These are phyloP conservation scores for Drosophila fuyamai DNA, from an alignment of 1,140 invertebrate genomes.

Conservation along the genomic window DNA sequence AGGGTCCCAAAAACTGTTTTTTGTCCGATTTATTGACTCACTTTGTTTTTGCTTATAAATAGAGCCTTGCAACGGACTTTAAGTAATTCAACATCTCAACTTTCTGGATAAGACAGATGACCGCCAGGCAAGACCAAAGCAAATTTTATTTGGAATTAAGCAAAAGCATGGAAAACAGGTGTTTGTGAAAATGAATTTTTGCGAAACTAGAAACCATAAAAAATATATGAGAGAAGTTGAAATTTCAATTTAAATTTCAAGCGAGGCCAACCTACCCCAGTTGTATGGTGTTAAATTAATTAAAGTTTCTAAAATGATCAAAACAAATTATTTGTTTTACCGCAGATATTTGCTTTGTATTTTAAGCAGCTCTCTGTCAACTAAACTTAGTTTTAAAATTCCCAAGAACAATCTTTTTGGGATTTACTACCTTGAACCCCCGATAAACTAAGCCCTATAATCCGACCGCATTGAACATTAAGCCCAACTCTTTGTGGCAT, in stretches of 20 bases:
- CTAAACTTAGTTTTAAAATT: neutral
- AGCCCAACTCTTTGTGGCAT: neutral
- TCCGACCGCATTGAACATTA: constrained; percentile 9
- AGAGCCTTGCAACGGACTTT: neutral
- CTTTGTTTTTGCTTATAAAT: neutral
- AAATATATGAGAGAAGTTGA: too few species aligned
- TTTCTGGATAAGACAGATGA: neutral
- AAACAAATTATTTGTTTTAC: too few species aligned
- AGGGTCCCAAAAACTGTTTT: neutral
- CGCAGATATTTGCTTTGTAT: too few species aligned
- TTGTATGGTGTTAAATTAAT: too few species aligned
- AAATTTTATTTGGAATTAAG: neutral
- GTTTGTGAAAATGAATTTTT: too few species aligned
- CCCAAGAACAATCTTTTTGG: neutral
- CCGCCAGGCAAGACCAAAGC: too few species aligned
- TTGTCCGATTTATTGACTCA: neutral
- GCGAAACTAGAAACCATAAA: too few species aligned
- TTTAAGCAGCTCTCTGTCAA: too few species aligned
- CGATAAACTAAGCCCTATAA: constrained; percentile 6
- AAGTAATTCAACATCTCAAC: neutral
- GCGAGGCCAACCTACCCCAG: too few species aligned
- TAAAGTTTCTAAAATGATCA: too few species aligned
- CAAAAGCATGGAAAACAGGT: neutral
- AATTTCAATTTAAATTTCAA: too few species aligned
- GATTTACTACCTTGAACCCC: neutral